These are phyloP conservation scores for Vidua macroura DNA, from an alignment of 2,113 vertebrate genomes.

Conservation along the genomic window DNA sequence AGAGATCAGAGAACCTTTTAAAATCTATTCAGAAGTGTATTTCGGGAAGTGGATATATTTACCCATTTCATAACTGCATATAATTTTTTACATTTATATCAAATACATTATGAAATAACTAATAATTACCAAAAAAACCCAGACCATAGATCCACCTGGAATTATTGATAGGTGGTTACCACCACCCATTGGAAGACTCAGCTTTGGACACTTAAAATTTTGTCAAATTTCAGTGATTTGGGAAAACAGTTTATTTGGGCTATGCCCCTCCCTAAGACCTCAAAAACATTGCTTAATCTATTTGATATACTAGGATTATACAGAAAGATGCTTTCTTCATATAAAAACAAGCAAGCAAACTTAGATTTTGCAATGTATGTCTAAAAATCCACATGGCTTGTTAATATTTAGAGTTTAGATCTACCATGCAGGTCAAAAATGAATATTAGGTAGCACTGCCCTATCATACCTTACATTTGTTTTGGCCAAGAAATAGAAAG, in stretches of 20 bases:
- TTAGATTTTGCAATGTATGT: neutral
- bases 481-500: neutral
- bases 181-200: neutral
- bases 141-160: neutral
- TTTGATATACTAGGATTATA: neutral
- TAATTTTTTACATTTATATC: neutral
- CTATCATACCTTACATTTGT: neutral
- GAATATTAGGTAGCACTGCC: neutral
- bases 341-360: neutral
- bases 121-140: neutral
- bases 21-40: neutral
- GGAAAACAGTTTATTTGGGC: neutral
- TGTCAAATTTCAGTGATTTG: neutral
- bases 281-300: neutral
- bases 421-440: neutral
- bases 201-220: neutral
- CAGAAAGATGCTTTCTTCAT: neutral
- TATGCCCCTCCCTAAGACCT: neutral
- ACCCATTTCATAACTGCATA: neutral
- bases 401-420: neutral
- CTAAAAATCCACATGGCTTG: neutral
- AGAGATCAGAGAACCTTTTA: neutral
- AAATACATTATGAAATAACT: neutral
- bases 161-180: neutral
- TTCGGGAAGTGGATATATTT: neutral